Evolutionary conservation across 2,888 invertebrate genomes (phyloP).

Genomic region (Chymomyza procnemis): DNA sequence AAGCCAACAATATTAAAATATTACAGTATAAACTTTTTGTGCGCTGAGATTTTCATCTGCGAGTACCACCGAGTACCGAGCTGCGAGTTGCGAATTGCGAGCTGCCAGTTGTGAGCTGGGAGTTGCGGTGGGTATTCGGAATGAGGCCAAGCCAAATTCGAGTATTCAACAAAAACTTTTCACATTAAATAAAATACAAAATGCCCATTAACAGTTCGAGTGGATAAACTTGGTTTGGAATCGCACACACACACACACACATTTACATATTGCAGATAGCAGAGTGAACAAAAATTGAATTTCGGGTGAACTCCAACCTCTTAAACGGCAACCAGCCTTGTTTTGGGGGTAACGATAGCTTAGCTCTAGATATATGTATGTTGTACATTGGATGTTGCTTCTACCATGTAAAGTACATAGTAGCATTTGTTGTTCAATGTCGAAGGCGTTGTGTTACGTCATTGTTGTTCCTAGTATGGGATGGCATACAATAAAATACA

Average conservation of each 20-base stretch:
- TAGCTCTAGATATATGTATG: background rate
- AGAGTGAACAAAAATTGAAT: slow-evolving; percentile 63
- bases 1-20: slow-evolving; percentile 71
- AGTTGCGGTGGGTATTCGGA: slow-evolving; percentile 17
- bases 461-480: slow-evolving; percentile 42
- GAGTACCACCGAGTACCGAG: too few species aligned
- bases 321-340: slow-evolving; percentile 35
- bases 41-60: slow-evolving; percentile 46
- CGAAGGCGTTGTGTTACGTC: slow-evolving; percentile 36
- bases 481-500: slow-evolving; percentile 67
- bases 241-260: slow-evolving; percentile 34
- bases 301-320: slow-evolving; percentile 66
- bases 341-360: background rate
- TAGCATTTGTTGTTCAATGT: slow-evolving; percentile 29
- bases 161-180: slow-evolving; percentile 63
- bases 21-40: slow-evolving; percentile 68
- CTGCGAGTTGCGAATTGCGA: too few species aligned
- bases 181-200: slow-evolving; percentile 75
- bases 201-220: slow-evolving; percentile 74
- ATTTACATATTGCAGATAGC: slow-evolving; percentile 10
- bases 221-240: slow-evolving; percentile 72
- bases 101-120: too few species aligned
- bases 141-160: slow-evolving; percentile 44
- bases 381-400: too few species aligned
- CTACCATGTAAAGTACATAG: background rate